These are phyloP conservation scores for Pachymerium ferrugineum DNA, from an alignment of 2,888 invertebrate species.

Conservation along the genomic window DNA sequence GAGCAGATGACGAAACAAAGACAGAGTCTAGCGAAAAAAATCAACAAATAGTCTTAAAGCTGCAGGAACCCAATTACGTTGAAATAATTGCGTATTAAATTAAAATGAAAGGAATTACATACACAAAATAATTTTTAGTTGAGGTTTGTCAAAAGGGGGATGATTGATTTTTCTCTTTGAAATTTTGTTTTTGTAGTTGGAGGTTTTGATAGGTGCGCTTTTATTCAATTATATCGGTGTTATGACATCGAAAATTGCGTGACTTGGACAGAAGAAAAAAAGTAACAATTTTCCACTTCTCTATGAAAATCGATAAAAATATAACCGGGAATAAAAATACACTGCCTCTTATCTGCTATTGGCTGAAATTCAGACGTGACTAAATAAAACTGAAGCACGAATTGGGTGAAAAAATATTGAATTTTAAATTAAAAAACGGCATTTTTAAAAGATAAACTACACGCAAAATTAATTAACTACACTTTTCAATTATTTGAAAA, in stretches of 20 bases:
- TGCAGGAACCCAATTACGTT: not conserved
- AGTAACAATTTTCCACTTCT: conserved; percentile 4
- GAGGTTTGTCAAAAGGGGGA: too few relatives aligned
- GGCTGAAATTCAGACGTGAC: too few relatives aligned
- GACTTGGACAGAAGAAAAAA: not conserved
- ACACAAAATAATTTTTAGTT: too few relatives aligned
- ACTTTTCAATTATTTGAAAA: too few relatives aligned
- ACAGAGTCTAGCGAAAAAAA: too few relatives aligned
- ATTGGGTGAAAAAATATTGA: not conserved
- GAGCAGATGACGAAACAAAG: not conserved
- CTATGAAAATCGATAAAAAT: not conserved
- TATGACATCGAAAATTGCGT: conserved; percentile 10
- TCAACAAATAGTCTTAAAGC: not conserved
- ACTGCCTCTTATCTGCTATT: too few relatives aligned
- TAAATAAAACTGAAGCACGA: too few relatives aligned
- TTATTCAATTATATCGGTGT: not conserved
- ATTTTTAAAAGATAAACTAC: too few relatives aligned
- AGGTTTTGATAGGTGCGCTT: not conserved
- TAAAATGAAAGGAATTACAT: too few relatives aligned
- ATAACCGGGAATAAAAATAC: not conserved
- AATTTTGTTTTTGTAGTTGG: not conserved
- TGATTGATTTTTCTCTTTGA: too few relatives aligned
- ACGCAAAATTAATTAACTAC: too few relatives aligned
- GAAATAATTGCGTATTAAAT: not conserved
- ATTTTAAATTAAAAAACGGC: not conserved